Conservation (phyloP, 2,113 vertebrate genomes). For the Athene cunicularia region DNA sequence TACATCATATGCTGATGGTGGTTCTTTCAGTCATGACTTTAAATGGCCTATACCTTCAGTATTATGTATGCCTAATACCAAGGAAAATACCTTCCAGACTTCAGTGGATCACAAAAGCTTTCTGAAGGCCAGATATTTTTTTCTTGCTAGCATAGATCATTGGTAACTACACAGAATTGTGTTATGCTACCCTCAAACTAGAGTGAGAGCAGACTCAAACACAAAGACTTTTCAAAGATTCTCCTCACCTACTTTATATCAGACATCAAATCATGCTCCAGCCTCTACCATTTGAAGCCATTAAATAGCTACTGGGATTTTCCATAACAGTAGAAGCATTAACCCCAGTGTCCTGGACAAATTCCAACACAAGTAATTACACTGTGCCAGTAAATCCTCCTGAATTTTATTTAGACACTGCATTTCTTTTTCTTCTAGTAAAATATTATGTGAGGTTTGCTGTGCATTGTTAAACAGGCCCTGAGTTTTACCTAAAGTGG, state of each 20-base stretch:
- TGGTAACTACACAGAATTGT: neutral
- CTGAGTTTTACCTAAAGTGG: neutral
- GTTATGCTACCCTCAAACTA: neutral
- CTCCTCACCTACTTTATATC: neutral
- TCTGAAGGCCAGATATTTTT: neutral
- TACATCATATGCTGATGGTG: neutral
- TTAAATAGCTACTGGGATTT: slow-evolving; percentile 18
- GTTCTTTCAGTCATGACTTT: neutral
- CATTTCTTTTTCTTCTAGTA: neutral
- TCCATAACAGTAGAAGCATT: neutral
- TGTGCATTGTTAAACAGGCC: neutral
- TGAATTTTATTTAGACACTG: neutral
- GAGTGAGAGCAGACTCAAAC: neutral
- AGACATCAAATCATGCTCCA: neutral
- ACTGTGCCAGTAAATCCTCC: slow-evolving; percentile 13
- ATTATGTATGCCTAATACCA: neutral
- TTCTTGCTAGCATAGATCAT: neutral
- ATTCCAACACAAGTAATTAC: slow-evolving; percentile 42
- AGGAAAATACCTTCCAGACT: neutral
- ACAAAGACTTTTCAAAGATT: neutral
- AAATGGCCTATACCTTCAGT: neutral
- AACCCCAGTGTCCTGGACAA: neutral
- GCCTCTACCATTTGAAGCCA: neutral
- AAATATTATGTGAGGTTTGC: neutral
- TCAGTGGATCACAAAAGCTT: neutral